Evolutionary conservation across 1,140 invertebrate genomes (phyloP).

Genomic region (Pachypsylla venusta): DNA sequence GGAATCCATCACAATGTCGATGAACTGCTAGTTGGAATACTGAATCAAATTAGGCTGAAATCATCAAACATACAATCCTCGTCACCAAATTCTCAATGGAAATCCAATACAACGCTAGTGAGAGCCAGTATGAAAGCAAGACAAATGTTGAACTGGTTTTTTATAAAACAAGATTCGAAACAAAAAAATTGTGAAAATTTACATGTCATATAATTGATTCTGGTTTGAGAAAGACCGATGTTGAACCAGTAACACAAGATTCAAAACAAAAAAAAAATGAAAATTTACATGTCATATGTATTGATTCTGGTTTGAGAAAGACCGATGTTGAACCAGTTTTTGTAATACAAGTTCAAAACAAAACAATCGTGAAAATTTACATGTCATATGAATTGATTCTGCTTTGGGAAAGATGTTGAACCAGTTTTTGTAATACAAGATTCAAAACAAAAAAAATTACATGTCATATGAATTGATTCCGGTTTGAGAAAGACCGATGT

Average conservation of each 20-base stretch:
- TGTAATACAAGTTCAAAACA: too few relatives aligned
- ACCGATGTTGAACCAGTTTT: too few relatives aligned
- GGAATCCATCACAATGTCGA: constrained; percentile 84
- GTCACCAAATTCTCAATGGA: constrained; percentile 42
- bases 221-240: too few relatives aligned
- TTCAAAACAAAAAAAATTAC: constrained; percentile 73
- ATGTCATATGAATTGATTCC: constrained; percentile 68
- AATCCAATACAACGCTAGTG: constrained; percentile 63
- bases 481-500: constrained; percentile 69
- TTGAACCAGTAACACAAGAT: too few relatives aligned
- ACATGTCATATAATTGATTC: constrained; percentile 64
- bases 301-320: too few relatives aligned
- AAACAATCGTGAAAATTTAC: constrained; percentile 77
- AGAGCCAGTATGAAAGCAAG: constrained; percentile 73
- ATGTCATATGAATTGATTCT: constrained; percentile 68
- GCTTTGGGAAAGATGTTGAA: too few relatives aligned
- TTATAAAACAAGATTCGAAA: constrained; percentile 76
- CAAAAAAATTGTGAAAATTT: constrained; percentile 83
- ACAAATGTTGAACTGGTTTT: constrained; percentile 77
- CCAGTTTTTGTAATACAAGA: too few relatives aligned
- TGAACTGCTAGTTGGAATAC: constrained; percentile 62
- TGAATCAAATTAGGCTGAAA: constrained; percentile 54
- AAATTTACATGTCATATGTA: constrained; percentile 68
- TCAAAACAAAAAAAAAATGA: constrained; percentile 83
- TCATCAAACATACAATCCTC: constrained; percentile 32